Evolutionary conservation across 2,797 vertebrate species (phyloP).

Genomic region (Poliocrania exsul): DNA sequence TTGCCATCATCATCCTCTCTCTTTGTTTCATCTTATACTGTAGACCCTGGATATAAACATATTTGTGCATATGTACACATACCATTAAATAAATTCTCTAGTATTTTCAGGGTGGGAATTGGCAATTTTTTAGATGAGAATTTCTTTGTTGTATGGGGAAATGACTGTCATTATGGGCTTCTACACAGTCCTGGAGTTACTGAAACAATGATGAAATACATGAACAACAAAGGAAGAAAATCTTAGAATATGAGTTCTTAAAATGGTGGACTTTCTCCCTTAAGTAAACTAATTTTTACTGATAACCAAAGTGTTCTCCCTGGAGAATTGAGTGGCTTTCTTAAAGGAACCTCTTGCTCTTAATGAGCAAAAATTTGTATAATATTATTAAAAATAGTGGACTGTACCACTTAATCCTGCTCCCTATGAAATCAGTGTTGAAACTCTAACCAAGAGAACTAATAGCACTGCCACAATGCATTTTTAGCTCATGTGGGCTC

Average conservation of each 20-base stretch:
- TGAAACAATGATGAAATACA: neutral
- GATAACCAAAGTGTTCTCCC: neutral
- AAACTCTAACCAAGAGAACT: neutral
- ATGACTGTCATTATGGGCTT: neutral
- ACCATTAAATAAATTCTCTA: neutral
- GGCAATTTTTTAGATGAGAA: neutral
- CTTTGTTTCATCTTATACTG: neutral
- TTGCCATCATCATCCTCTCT: neutral
- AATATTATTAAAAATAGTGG: neutral
- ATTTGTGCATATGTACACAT: neutral
- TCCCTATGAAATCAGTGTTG: neutral
- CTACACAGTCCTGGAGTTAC: neutral
- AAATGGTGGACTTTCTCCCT: neutral
- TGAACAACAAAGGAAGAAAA: neutral
- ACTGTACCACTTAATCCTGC: neutral
- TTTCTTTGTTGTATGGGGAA: neutral
- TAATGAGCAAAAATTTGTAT: neutral
- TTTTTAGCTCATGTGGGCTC: neutral
- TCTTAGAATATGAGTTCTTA: neutral
- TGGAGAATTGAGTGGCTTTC: neutral
- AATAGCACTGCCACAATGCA: neutral
- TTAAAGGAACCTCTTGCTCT: neutral
- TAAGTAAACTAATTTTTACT: neutral
- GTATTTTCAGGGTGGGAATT: neutral
- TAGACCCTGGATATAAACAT: neutral